Conservation (phyloP, 2,113 vertebrate genomes). For the Calypte anna region DNA sequence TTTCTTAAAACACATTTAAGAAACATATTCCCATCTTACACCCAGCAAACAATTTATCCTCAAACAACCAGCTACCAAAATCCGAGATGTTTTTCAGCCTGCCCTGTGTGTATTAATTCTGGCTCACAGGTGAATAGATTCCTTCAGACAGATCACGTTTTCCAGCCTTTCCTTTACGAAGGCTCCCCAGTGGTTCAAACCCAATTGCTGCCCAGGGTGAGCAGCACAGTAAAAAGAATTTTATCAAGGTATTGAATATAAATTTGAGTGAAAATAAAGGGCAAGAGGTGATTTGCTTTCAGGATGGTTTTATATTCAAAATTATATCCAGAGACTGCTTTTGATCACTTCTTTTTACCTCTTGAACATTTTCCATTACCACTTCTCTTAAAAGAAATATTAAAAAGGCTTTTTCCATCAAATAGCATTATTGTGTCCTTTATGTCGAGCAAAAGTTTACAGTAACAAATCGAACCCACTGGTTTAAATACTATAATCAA, state of each 20-base stretch:
- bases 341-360: too few species aligned
- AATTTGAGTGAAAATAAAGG: not conserved
- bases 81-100: not conserved
- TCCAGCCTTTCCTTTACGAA: constrained; percentile 30
- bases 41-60: constrained; percentile 27
- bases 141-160: constrained; percentile 15
- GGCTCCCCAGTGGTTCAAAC: not conserved
- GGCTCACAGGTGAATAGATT: constrained; percentile 26
- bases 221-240: not conserved
- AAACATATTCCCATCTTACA: constrained; percentile 2
- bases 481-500: not conserved
- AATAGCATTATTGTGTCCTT: not conserved
- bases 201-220: not conserved
- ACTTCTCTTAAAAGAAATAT: not conserved
- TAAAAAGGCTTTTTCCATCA: not conserved
- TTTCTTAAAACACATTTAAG: constrained; percentile 1
- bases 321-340: not conserved
- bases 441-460: not conserved
- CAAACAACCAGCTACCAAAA: not conserved
- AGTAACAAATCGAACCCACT: not conserved
- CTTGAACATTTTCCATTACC: too few species aligned
- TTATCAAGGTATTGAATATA: not conserved
- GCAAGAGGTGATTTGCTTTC: not conserved
- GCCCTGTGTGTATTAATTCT: not conserved
- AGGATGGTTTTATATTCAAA: not conserved